A percentile compares a stretch with the other conserved stretches of the same genome.
phyloP scores from a whole-genome alignment of 92 coral and sea anemone genomes.

The Palythoa grandis region DNA sequence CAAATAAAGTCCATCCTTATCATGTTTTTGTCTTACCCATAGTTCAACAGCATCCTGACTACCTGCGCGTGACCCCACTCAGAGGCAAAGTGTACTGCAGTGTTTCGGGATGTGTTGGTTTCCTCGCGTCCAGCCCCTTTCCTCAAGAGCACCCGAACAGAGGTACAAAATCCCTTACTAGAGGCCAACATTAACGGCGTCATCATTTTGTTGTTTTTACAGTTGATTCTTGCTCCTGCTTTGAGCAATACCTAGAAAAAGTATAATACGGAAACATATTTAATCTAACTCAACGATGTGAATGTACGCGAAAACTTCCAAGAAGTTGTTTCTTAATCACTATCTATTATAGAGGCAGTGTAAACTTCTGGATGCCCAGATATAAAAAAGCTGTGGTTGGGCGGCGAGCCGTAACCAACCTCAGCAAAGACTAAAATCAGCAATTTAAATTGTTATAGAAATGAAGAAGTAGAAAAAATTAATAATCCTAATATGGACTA shows the following conservation, averaged over 20 bases:
- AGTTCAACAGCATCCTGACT: conserved; percentile 53
- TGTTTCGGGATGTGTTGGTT: conserved; percentile 57
- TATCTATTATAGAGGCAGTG: too few relatives aligned
- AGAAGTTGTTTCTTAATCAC: too few relatives aligned
- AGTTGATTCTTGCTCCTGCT: conserved; percentile 49
- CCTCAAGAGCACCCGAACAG: conserved; percentile 58
- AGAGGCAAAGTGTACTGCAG: conserved; percentile 75
- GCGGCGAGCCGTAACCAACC: too few relatives aligned
- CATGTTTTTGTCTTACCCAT: conserved; percentile 47
- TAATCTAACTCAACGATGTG: too few relatives aligned
- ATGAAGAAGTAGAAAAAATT: too few relatives aligned
- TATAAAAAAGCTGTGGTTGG: too few relatives aligned
- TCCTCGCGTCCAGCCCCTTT: conserved; percentile 55
- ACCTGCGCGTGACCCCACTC: conserved; percentile 69
- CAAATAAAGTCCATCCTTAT: too few relatives aligned
- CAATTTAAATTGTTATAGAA: too few relatives aligned
- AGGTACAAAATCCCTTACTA: conserved; percentile 58
- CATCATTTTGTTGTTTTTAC: conserved; percentile 51
- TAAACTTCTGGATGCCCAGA: too few relatives aligned
- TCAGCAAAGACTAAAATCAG: too few relatives aligned
- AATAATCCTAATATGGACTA: too few relatives aligned
- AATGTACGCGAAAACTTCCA: too few relatives aligned
- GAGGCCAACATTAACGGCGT: conserved; percentile 76
- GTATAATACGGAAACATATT: not conserved
- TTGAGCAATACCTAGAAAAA: conserved; percentile 43